Conservation (phyloP, 2,113 vertebrate genomes). For the Phyllostomus discolor region DNA sequence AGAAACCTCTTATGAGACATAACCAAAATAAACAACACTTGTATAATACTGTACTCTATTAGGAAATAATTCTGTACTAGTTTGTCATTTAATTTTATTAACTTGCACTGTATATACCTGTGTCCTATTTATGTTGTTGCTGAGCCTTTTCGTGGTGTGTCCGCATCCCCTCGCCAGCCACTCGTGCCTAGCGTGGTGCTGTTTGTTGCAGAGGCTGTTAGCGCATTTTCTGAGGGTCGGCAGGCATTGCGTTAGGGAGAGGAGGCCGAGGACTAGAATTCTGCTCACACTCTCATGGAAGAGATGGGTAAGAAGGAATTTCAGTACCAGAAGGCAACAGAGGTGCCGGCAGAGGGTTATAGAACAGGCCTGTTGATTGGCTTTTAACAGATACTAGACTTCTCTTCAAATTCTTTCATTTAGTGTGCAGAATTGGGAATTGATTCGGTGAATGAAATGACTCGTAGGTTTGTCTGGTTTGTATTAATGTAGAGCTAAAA, state of each 20-base stretch:
- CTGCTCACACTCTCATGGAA: not conserved
- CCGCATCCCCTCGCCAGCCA: no score
- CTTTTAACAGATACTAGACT: not conserved
- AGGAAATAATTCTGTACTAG: not conserved
- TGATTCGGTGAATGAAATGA: not conserved
- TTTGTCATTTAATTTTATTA: not conserved
- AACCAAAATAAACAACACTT: not conserved
- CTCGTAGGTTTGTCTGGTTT: not conserved
- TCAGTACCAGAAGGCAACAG: not conserved
- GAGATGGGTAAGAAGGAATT: not conserved
- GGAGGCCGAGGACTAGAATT: not conserved
- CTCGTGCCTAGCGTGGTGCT: not conserved
- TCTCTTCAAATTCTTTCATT: not conserved
- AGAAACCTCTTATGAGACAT: not conserved
- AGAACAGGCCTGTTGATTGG: not conserved
- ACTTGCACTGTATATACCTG: not conserved
- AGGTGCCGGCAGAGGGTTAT: not conserved
- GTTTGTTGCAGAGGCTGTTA: not conserved
- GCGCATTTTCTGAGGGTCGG: not conserved
- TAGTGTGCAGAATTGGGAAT: not conserved
- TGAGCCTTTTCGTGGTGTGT: not conserved
- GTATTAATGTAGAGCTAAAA: not conserved
- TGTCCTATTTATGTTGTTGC: not conserved
- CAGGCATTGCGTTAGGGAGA: not conserved
- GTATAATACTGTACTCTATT: not conserved